These are phyloP conservation scores for Nebria brevicollis DNA, from an alignment of 2,888 invertebrate species.

Conservation along the genomic window DNA sequence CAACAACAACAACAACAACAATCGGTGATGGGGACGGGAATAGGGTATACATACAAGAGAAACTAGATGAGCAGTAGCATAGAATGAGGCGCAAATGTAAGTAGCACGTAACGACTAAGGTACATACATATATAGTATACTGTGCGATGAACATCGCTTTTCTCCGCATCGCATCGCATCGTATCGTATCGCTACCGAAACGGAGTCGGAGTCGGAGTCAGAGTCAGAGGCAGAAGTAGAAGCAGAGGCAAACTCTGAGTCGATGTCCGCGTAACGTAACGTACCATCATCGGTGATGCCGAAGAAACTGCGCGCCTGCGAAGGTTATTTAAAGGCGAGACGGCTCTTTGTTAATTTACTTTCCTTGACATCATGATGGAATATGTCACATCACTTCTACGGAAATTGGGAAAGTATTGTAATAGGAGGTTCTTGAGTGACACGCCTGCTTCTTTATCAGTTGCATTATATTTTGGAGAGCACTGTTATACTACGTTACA, in stretches of 20 bases:
- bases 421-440: slow-evolving; percentile 61
- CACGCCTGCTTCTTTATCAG: slow-evolving; percentile 63
- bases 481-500: slow-evolving; percentile 44
- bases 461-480: slow-evolving; percentile 58
- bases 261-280: too few species aligned
- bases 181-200: too few species aligned
- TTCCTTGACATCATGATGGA: slow-evolving; percentile 46
- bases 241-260: too few species aligned
- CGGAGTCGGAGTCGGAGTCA: too few species aligned
- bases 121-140: too few species aligned
- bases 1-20: background rate
- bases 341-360: slow-evolving; percentile 64
- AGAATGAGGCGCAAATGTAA: background rate
- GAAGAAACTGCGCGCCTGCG: slow-evolving; percentile 15
- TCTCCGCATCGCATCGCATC: background rate
- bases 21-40: background rate
- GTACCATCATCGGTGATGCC: background rate
- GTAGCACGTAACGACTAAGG: background rate
- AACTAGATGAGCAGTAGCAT: background rate
- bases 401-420: slow-evolving; percentile 50
- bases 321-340: slow-evolving; percentile 60
- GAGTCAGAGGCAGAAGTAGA: too few species aligned
- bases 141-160: too few species aligned
- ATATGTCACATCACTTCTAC: slow-evolving; percentile 47
- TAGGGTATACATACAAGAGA: background rate